Conservation (phyloP, 2,797 vertebrate genomes). For the Liasis olivaceus region DNA sequence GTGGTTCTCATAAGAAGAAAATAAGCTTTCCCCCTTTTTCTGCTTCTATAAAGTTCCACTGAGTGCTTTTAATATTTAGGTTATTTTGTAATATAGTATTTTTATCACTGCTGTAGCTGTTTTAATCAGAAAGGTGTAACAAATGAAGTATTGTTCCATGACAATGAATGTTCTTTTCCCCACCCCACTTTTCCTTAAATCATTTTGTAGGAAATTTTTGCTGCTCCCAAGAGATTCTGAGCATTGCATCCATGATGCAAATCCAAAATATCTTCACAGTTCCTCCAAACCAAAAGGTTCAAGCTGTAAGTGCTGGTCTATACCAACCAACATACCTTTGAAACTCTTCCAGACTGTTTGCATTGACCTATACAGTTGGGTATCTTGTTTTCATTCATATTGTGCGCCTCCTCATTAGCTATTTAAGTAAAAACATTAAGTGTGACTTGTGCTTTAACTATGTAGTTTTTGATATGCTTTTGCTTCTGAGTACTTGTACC, state of each 20-base stretch:
- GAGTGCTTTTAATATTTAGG: neutral
- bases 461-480: neutral
- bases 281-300: constrained; percentile 90
- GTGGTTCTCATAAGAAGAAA: neutral
- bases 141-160: neutral
- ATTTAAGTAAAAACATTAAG: neutral
- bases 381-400: neutral
- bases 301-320: constrained; percentile 82
- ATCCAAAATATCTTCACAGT: constrained; percentile 94
- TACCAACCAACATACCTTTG: neutral
- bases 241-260: constrained; percentile 99
- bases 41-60: too few species aligned
- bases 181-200: constrained; percentile 3
- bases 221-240: constrained; percentile 96
- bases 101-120: neutral
- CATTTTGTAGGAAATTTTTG: constrained; percentile 85
- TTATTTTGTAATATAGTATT: neutral
- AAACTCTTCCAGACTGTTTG: constrained; percentile 5
- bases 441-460: neutral
- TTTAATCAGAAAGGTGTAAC: neutral
- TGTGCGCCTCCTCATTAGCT: neutral
- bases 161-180: neutral
- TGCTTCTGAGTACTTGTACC: neutral
- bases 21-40: neutral
- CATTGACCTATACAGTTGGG: neutral